These are phyloP conservation scores for Lasioglossum calceatum DNA, from an alignment of 2,888 invertebrate species.

Conservation along the genomic window DNA sequence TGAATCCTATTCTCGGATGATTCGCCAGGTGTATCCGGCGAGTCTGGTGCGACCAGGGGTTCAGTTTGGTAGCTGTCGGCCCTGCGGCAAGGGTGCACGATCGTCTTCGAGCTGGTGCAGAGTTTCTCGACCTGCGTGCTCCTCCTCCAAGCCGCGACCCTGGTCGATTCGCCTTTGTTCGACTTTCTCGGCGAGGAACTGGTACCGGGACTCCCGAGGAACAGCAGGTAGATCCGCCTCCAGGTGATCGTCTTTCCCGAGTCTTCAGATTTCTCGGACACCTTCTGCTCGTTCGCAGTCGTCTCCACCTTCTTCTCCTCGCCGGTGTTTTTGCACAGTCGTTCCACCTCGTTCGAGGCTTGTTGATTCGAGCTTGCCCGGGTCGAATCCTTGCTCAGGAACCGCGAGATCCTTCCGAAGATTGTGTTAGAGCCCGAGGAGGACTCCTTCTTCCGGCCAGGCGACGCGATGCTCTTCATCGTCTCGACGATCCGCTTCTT, in stretches of 20 bases:
- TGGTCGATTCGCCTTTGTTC: not conserved
- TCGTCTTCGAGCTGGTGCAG: constrained; percentile 54
- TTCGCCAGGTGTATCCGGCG: constrained; percentile 68
- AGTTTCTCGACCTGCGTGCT: constrained; percentile 47
- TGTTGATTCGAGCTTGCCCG: not conserved
- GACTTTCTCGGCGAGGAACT: constrained; percentile 51
- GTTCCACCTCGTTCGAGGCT: constrained; percentile 43
- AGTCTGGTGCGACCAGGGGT: constrained; percentile 65
- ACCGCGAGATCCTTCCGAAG: constrained; percentile 53
- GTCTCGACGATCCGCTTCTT: constrained; percentile 73
- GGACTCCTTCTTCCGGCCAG: constrained; percentile 64
- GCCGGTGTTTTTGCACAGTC: constrained; percentile 4
- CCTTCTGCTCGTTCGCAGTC: not conserved
- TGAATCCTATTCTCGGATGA: constrained; percentile 58
- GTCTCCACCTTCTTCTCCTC: constrained; percentile 7
- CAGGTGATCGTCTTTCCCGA: constrained; percentile 17
- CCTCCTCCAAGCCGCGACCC: constrained; percentile 29
- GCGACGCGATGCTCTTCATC: constrained; percentile 78
- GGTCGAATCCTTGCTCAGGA: constrained; percentile 36
- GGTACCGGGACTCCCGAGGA: constrained; percentile 46
- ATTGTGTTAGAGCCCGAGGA: constrained; percentile 29
- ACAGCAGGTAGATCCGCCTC: constrained; percentile 48
- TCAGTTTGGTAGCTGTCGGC: constrained; percentile 61
- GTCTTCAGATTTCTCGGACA: not conserved
- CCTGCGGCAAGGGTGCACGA: constrained; percentile 44